Conservation (phyloP, 2,888 invertebrate species). For the Apotomis betuletana region DNA sequence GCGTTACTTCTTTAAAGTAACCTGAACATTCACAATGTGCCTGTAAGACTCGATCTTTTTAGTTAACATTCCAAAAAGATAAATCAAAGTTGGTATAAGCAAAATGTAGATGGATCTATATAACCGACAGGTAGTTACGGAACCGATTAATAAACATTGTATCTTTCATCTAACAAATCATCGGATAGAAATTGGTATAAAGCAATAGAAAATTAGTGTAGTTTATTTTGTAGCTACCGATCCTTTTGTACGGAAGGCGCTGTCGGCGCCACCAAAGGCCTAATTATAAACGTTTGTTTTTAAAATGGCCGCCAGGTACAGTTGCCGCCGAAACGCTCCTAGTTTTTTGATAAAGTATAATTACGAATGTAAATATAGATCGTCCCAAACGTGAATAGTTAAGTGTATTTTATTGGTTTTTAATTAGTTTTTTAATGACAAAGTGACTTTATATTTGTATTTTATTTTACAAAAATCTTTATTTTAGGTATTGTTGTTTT, state of each 20-base stretch:
- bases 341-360: slow-evolving; percentile 21
- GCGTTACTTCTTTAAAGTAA: no score
- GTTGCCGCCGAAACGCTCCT: slow-evolving; percentile 52
- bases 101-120: slow-evolving; percentile 14
- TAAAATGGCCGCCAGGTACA: slow-evolving; percentile 72
- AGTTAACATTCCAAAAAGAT: background rate
- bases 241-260: slow-evolving; percentile 62
- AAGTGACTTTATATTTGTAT: background rate
- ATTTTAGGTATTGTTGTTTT: no score
- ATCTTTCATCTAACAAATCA: slow-evolving; percentile 45
- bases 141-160: slow-evolving; percentile 38
- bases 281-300: slow-evolving; percentile 81
- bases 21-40: no score
- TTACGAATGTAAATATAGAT: slow-evolving; percentile 32
- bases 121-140: slow-evolving; percentile 17
- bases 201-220: slow-evolving; percentile 67
- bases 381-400: slow-evolving; percentile 16
- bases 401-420: slow-evolving; percentile 24
- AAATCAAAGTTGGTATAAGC: background rate
- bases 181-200: slow-evolving; percentile 59
- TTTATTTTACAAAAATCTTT: background rate
- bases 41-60: background rate
- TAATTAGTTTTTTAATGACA: slow-evolving; percentile 18
- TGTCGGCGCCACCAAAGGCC: slow-evolving; percentile 62
- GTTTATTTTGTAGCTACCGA: slow-evolving; percentile 71